Conservation (phyloP, 2,888 invertebrate genomes). For the Chloroclystis v-ata region DNA sequence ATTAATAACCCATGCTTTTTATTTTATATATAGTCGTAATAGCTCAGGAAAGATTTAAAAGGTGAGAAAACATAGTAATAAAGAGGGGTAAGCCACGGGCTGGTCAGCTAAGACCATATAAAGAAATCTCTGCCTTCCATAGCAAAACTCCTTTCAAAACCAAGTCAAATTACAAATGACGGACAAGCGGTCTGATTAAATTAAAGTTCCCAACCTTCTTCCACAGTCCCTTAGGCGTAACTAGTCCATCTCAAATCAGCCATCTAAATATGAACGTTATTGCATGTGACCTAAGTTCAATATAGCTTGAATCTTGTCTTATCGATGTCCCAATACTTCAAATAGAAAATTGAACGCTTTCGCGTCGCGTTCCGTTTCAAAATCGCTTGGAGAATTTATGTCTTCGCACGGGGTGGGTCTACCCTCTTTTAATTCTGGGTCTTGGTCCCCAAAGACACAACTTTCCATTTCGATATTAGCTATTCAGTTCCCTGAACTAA, state of each 20-base stretch:
- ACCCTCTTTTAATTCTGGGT: conserved; percentile 17
- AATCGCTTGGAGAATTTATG: conserved; percentile 6
- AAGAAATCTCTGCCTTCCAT: too few relatives aligned
- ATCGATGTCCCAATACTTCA: background rate
- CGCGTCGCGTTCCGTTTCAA: conserved; percentile 6
- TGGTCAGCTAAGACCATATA: too few relatives aligned
- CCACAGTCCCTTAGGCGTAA: conserved; percentile 26
- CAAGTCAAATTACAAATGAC: conserved; percentile 20
- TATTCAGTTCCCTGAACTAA: conserved; percentile 37
- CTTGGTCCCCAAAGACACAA: conserved; percentile 27
- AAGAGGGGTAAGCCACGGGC: too few relatives aligned
- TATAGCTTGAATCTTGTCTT: background rate
- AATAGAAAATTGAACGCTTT: conserved; percentile 10
- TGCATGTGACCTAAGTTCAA: background rate
- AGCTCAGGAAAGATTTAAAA: too few relatives aligned
- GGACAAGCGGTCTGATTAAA: conserved; percentile 22
- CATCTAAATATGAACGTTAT: too few relatives aligned
- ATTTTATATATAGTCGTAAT: too few relatives aligned
- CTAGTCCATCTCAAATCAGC: too few relatives aligned
- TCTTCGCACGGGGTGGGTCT: background rate
- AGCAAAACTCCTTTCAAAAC: conserved; percentile 8
- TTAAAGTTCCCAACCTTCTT: conserved; percentile 20
- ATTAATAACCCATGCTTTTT: too few relatives aligned
- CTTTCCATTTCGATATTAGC: conserved; percentile 43
- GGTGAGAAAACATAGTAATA: too few relatives aligned